Evolutionary conservation across 2,797 vertebrate genomes (phyloP).

Genomic region (Pipistrellus pygmaeus): DNA sequence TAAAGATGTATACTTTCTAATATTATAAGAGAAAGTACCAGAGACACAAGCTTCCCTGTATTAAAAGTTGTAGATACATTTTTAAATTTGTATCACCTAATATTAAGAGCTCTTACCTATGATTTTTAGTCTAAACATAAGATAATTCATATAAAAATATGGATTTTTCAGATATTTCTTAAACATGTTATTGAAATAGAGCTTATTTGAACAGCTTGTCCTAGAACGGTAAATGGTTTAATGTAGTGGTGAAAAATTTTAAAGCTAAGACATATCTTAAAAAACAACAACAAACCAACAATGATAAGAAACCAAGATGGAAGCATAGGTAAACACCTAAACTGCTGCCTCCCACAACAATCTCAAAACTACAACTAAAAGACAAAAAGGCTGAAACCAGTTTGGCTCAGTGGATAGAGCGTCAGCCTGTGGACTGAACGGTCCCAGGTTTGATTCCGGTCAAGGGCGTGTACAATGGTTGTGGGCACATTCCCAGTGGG

Average conservation of each 20-base stretch:
- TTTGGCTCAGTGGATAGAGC: too few relatives aligned
- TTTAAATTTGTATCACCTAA: constrained; percentile 29
- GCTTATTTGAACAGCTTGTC: constrained; percentile 8
- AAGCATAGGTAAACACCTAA: too few relatives aligned
- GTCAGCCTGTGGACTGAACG: too few relatives aligned
- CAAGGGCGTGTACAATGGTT: too few relatives aligned
- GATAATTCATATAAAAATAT: constrained; percentile 42
- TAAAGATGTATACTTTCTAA: constrained; percentile 39
- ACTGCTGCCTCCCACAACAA: too few relatives aligned
- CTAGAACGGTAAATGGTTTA: constrained; percentile 48
- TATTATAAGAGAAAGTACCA: neutral
- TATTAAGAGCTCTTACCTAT: neutral
- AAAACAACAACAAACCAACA: neutral
- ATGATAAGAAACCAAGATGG: too few relatives aligned
- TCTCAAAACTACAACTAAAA: too few relatives aligned
- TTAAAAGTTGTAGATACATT: constrained; percentile 47
- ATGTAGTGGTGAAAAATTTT: neutral
- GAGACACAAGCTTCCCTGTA: neutral
- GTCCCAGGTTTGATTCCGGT: too few relatives aligned
- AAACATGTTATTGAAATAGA: constrained; percentile 35
- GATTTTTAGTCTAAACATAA: constrained; percentile 43
- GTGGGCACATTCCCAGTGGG: too few relatives aligned
- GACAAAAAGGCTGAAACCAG: too few relatives aligned
- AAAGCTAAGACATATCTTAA: neutral
- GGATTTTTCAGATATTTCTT: constrained; percentile 23